phyloP scores from a whole-genome alignment of 2,797 vertebrate species.

The Poecilia wingei region DNA sequence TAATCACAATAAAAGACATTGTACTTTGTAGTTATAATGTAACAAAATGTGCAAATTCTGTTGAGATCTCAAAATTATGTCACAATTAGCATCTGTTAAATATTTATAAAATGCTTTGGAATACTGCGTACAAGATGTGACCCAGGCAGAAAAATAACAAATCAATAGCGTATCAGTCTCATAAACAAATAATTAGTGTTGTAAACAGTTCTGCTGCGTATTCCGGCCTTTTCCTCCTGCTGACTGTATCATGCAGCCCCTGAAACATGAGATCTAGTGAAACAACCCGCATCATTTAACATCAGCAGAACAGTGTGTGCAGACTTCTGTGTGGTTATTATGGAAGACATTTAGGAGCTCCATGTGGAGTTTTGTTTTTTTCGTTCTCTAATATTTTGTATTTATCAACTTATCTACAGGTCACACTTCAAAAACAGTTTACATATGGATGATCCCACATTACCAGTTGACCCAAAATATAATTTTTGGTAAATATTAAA shows the following conservation, averaged over 20 bases:
- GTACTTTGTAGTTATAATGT: too few species aligned
- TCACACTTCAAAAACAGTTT: background rate
- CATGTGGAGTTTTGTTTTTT: background rate
- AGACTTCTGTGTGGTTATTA: background rate
- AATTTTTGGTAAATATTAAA: background rate
- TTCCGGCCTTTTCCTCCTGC: slow-evolving; percentile 2
- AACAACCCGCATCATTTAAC: slow-evolving; percentile 13
- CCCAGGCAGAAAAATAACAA: background rate
- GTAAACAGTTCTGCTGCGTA: background rate
- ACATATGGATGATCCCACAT: background rate
- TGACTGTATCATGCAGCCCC: background rate
- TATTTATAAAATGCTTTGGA: background rate
- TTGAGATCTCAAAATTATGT: background rate
- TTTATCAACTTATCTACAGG: background rate
- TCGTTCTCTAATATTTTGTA: background rate
- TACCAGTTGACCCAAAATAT: background rate
- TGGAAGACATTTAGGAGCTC: background rate
- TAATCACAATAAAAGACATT: too few species aligned
- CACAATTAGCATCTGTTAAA: background rate
- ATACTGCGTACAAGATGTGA: background rate
- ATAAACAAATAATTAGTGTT: background rate
- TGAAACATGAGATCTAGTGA: background rate
- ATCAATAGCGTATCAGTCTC: background rate
- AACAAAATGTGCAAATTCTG: background rate
- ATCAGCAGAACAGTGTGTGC: background rate